Evolutionary conservation across 2,797 vertebrate species (phyloP).

Genomic region (Sebastes kiyomatsui): DNA sequence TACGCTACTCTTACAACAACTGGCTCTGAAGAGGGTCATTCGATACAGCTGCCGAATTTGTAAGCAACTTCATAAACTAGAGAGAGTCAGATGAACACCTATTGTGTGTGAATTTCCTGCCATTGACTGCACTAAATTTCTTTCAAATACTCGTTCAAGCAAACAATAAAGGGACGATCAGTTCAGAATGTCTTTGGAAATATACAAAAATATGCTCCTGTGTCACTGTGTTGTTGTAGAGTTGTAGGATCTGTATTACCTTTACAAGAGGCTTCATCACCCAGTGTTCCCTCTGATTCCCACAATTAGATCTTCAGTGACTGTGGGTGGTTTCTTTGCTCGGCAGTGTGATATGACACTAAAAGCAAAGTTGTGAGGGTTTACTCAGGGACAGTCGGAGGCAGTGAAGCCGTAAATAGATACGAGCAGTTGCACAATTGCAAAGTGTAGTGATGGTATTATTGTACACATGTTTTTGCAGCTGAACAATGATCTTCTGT

Average conservation of each 20-base stretch:
- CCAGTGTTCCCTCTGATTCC: background rate
- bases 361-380: conserved; percentile 5
- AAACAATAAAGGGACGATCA: background rate
- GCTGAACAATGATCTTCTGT: background rate
- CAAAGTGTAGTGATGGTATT: background rate
- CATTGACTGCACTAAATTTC: background rate
- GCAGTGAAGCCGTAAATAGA: conserved; percentile 12
- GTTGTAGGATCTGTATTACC: background rate
- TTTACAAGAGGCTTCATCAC: background rate
- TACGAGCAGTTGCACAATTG: background rate
- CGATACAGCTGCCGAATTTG: too few species aligned
- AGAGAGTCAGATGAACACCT: background rate
- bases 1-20: too few species aligned
- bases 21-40: too few species aligned
- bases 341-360: conserved; percentile 2
- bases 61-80: background rate
- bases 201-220: background rate
- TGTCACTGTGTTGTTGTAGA: background rate
- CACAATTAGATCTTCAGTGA: conserved; percentile 3
- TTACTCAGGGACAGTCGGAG: background rate
- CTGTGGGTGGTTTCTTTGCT: conserved; percentile 1
- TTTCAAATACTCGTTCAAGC: background rate
- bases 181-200: background rate
- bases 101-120: background rate
- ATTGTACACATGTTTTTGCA: background rate